Evolutionary conservation across 2,113 vertebrate genomes (phyloP), one percentile per base, ranked within the genome.

Genomic region (Anser brachyrhynchus): DNA sequence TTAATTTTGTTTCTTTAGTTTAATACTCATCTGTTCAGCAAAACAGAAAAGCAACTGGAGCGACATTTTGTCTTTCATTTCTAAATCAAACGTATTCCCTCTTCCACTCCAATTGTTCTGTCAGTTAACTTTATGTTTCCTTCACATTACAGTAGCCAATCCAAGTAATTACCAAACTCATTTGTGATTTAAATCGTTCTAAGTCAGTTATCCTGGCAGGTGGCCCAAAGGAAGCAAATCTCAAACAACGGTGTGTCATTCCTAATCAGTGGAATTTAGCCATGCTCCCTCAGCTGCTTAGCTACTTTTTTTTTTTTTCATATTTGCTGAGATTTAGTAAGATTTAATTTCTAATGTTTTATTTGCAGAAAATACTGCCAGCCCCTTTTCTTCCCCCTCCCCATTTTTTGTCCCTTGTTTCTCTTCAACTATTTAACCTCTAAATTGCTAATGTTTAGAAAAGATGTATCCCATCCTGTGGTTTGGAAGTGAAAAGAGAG

Each of bases 181-280:
- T 54, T 86, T 93, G 41, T 88, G 72, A 69, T 91, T 94, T 92
- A 84, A 94, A 82, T 55, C 13, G 84, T 94, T 91, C 81, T 91
- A 69, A 96, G 85, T 88, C 91, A 91, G 44, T 87, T 64, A 71
- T 39, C 49, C 64, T 93, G 89, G 65, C 70, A 94, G 87, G 84
- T 95, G 82, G 59, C 35, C 67, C 66, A n/a, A 80, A 94, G 79
- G 70, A 95, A 96, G 78, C 76, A 89, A 89, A 87, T 93, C 64
- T 94, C 81, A 81, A 96, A 87, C 46, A 52, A 75, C 54, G 33
- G 84, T 67, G 72, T 93, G 87, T 67, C 82, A 55, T 71, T 89
- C 28, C 66, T 80, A 81, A 92, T 94, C 65, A 92, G 65, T 52
- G 51, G 74, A 49, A 49, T 78, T 62, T 83, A 84, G 37, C 61